Conservation (phyloP, 2,797 vertebrate genomes). For the Sorex maritimensis region DNA sequence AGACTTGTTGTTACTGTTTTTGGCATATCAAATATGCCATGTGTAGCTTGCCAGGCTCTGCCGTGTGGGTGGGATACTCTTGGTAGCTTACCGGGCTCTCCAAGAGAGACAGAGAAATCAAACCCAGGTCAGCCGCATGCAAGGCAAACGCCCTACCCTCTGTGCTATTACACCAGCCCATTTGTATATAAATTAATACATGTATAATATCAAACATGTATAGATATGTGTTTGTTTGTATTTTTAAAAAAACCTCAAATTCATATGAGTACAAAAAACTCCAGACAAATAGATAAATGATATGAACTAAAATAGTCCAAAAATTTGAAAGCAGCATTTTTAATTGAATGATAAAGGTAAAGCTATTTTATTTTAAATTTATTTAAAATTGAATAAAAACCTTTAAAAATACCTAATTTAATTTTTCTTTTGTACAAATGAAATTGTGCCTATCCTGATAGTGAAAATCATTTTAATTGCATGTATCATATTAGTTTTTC, state of each 20-base stretch:
- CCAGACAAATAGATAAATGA: neutral
- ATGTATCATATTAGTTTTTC: neutral
- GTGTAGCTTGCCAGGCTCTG: too few species aligned
- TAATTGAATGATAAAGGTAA: neutral
- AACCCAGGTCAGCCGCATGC: too few species aligned
- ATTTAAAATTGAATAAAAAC: neutral
- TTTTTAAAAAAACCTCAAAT: constrained; percentile 18
- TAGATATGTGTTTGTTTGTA: too few species aligned
- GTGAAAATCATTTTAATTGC: neutral
- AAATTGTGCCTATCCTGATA: neutral
- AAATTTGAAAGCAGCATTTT: neutral
- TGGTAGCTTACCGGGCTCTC: too few species aligned
- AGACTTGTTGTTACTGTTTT: too few species aligned
- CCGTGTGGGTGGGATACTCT: too few species aligned
- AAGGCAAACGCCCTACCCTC: too few species aligned
- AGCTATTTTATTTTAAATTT: constrained; percentile 2
- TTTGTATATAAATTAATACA: too few species aligned
- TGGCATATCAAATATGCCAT: too few species aligned
- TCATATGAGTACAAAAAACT: neutral
- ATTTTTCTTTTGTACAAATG: neutral
- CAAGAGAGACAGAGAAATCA: too few species aligned
- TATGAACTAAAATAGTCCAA: neutral
- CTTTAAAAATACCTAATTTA: neutral
- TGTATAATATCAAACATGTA: too few species aligned
- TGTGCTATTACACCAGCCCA: too few species aligned